Evolutionary conservation across 37 sponge, comb jelly and placozoan genomes (phyloP), one percentile per base, ranked within the genome.

Genomic region (Mnemiopsis leidyi): DNA sequence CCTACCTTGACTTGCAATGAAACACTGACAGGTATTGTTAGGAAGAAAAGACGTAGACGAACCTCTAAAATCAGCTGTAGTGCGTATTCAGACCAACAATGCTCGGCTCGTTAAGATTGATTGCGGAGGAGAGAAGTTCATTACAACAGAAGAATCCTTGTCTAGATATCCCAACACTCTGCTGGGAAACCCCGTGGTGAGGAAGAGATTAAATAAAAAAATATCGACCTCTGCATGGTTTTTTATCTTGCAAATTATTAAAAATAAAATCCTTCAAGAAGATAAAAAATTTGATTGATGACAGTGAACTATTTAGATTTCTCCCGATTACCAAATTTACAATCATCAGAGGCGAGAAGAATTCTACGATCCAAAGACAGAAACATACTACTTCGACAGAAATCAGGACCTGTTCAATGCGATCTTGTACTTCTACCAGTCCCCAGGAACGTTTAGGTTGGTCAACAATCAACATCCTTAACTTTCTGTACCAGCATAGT

Each of bases 391-490:
- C 37, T 79, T 79, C 21, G 82, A 79, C 37, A 79, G 82, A 35
- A 30, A 79, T 79, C 82, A 79, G 82, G 82, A 79, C 7, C 35
- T 79, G 30, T 79, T 79, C 36, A 32, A 16, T 35, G 35, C 82
- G 1, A 79, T 79, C 82, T 36, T 79, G 23, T 79, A 79, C 82
- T 79, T 79, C 36, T 79, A 79, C 36, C 82, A 79, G 82, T 36
- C 37, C 3, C 82, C 82, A 2, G 82, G 82, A 30, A 79, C 82
- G 7, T 79, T 79, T 36, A 16, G 82, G 82, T 79, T n/a, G n/a
- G n/a, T n/a, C n/a, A n/a, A n/a, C n/a, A n/a, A n/a, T n/a, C n/a
- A n/a, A n/a, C n/a, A n/a, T n/a, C n/a, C n/a, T n/a, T n/a, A n/a
- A n/a, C n/a, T n/a, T n/a, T n/a, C n/a, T n/a, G n/a, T n/a, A n/a